phyloP scores from a whole-genome alignment of 1,140 invertebrate genomes.

The Grapholita molesta region DNA sequence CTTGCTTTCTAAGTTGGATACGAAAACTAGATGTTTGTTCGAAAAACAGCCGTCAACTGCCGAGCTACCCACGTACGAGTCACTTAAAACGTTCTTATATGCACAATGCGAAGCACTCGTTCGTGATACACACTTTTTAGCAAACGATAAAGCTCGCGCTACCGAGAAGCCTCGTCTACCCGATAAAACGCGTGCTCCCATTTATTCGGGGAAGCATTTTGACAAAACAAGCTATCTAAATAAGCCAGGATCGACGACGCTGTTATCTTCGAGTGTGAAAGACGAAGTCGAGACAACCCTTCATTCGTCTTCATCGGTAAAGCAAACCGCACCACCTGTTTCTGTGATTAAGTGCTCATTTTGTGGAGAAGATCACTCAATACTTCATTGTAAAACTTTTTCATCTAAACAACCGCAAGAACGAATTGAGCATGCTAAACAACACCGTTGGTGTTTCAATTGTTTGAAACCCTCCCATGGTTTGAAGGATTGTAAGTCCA shows the following conservation, averaged over 20 bases:
- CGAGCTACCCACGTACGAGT: background rate
- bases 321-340: too few species aligned
- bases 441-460: slow-evolving; percentile 30
- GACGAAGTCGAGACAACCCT: background rate
- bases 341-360: background rate
- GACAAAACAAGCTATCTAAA: background rate
- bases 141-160: background rate
- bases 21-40: slow-evolving; percentile 16
- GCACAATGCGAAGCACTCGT: background rate
- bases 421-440: slow-evolving; percentile 24
- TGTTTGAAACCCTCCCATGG: slow-evolving; percentile 31
- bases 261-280: background rate
- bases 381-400: slow-evolving; percentile 24
- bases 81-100: slow-evolving; percentile 20
- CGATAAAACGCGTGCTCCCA: background rate
- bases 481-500: slow-evolving; percentile 25
- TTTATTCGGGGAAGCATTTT: background rate
- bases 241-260: background rate
- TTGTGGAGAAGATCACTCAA: slow-evolving; percentile 7
- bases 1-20: slow-evolving; percentile 23
- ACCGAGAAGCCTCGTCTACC: background rate
- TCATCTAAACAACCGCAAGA: slow-evolving; percentile 28
- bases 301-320: too few species aligned
- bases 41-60: slow-evolving; percentile 18
- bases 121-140: background rate